Base-by-base conservation (phyloP, 2,888 invertebrate genomes). In the Pristionchus mayeri region DNA sequence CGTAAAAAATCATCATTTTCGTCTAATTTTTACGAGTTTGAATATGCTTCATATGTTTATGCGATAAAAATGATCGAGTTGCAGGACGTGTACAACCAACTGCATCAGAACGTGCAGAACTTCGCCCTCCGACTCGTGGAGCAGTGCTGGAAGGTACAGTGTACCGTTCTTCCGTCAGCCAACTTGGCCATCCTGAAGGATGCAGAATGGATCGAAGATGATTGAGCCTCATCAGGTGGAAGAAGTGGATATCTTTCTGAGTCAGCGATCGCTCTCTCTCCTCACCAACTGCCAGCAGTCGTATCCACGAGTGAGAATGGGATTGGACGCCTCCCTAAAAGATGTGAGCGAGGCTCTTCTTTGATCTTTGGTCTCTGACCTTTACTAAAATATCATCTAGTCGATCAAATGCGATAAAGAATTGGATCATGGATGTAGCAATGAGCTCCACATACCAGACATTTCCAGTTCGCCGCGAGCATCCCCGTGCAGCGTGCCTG, bases 291-390 rank as follows among this genome's bases (percentile, higher is more conserved):
- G 60, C 30, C 40, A 40, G n/a, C 27, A 21, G 9, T 40, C 87
- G 13, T 88, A 86, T 30, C 90, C 91, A 3, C 86, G 91, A 21
- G 85, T 90, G 11, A 87, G 89, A 48, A 81, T 90, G 86, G 91
- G 90, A 11, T 85, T 90, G 75, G 88, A 89, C 44, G 80, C 87
- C 18, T 67, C 86, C 40, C 88, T 91, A 88, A 87, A 87, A 83
- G 86, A 87, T 34, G 87, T 85, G 4, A 63, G 80, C 1, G 21
- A 54, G 9, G n/a, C 21, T 21, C n/a, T n/a, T n/a, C n/a, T n/a
- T n/a, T n/a, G n/a, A n/a, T n/a, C n/a, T n/a, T n/a, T n/a, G n/a
- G n/a, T n/a, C n/a, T n/a, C n/a, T n/a, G n/a, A n/a, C n/a, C n/a
- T n/a, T n/a, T n/a, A n/a, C n/a, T n/a, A n/a, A n/a, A n/a, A n/a